Conservation (phyloP, 2,888 invertebrate species). For the Aleiodes alternator region DNA sequence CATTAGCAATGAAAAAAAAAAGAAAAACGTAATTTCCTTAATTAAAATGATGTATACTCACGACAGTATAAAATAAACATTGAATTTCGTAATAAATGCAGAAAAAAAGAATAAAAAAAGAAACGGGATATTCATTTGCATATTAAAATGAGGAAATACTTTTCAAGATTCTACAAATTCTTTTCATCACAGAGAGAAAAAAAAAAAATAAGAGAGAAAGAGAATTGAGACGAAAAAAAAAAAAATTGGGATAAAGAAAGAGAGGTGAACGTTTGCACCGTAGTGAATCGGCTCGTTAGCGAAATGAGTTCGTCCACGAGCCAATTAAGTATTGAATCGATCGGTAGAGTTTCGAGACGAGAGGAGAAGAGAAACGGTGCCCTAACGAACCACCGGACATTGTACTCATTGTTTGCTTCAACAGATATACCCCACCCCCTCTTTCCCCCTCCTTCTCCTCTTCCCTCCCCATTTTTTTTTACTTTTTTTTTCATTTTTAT, state of each 20-base stretch:
- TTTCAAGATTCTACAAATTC: no score
- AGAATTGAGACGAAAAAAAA: conserved; percentile 20
- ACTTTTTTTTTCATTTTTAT: conserved; percentile 16
- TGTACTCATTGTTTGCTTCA: conserved; percentile 58
- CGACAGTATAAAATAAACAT: no score
- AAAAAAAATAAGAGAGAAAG: neutral
- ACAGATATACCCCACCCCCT: conserved; percentile 47
- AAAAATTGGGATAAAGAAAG: conserved; percentile 38
- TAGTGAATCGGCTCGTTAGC: conserved; percentile 59
- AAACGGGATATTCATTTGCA: neutral
- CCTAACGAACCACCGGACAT: conserved; percentile 59
- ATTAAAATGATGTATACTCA: no score
- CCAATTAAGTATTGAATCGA: conserved; percentile 60
- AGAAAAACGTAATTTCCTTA: neutral
- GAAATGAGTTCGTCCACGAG: conserved; percentile 59
- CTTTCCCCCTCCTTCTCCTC: conserved; percentile 41
- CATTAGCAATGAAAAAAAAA: conserved; percentile 4
- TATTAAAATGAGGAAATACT: no score
- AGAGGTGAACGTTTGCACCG: conserved; percentile 50
- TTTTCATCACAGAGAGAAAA: conserved; percentile 1
- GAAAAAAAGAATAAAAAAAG: neutral
- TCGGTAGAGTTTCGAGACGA: conserved; percentile 51
- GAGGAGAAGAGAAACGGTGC: conserved; percentile 37
- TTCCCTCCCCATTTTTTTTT: conserved; percentile 35
- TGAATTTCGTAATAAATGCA: neutral